phyloP scores from a whole-genome alignment of 2,888 invertebrate genomes.

The Eupelmus urozonus region DNA sequence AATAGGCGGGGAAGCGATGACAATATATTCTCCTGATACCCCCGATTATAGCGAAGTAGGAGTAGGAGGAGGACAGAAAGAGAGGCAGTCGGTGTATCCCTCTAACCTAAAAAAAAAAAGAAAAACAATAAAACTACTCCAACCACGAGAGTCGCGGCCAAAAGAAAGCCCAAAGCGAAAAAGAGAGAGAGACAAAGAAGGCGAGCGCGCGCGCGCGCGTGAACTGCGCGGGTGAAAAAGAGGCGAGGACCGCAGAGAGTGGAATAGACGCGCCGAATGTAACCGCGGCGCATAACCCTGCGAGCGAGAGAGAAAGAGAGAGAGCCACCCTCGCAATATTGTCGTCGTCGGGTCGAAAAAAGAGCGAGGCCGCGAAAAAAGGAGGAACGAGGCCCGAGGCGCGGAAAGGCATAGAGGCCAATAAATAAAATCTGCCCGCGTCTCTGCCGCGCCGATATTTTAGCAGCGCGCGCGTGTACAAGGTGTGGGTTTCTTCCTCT shows the following conservation, averaged over 20 bases:
- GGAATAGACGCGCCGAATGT: too few relatives aligned
- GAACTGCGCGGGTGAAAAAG: neutral
- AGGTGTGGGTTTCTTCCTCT: constrained; percentile 50
- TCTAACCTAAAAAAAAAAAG: neutral
- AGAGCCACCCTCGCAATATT: constrained; percentile 25
- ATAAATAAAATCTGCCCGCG: constrained; percentile 70
- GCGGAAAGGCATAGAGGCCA: constrained; percentile 63
- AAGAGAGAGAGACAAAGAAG: constrained; percentile 31
- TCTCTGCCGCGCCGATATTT: constrained; percentile 65
- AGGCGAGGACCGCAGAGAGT: neutral
- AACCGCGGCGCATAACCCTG: too few relatives aligned
- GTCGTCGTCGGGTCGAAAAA: constrained; percentile 41
- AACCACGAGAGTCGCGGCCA: constrained; percentile 41
- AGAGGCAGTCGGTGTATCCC: constrained; percentile 14
- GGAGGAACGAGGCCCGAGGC: constrained; percentile 40
- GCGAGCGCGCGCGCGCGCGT: neutral
- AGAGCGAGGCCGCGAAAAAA: constrained; percentile 61
- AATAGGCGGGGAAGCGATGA: constrained; percentile 58
- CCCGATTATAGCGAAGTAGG: constrained; percentile 51
- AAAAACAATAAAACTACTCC: too few relatives aligned
- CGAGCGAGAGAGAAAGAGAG: neutral
- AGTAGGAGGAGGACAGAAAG: constrained; percentile 17
- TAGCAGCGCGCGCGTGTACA: constrained; percentile 54
- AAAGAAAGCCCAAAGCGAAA: constrained; percentile 17
- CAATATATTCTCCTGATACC: constrained; percentile 51